phyloP scores from a whole-genome alignment of 2,888 invertebrate genomes.

The Gonocerus acuteangulatus region DNA sequence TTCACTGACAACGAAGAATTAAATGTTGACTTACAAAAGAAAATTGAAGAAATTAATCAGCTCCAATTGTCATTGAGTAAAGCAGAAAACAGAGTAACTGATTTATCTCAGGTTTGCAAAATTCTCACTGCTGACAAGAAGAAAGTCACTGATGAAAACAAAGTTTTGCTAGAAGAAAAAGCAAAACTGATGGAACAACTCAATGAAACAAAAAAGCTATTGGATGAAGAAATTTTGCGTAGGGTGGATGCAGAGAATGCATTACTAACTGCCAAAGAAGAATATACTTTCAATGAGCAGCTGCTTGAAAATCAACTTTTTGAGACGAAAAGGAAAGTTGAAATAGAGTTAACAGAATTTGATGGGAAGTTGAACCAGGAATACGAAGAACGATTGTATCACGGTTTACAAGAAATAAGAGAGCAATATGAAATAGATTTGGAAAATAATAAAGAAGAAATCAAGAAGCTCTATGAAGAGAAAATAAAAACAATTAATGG shows the following conservation, averaged over 20 bases:
- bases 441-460: slow-evolving; percentile 79
- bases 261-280: slow-evolving; percentile 83
- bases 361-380: slow-evolving; percentile 88
- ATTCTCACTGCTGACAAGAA: slow-evolving; percentile 67
- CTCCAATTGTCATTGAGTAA: slow-evolving; percentile 64
- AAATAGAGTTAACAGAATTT: slow-evolving; percentile 86
- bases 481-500: slow-evolving; percentile 65
- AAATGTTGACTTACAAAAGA: slow-evolving; percentile 44
- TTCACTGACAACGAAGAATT: slow-evolving; percentile 80
- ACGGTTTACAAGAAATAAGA: slow-evolving; percentile 81
- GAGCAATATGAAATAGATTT: slow-evolving; percentile 89
- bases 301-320: slow-evolving; percentile 52
- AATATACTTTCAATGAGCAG: slow-evolving; percentile 77
- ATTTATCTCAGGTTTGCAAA: slow-evolving; percentile 69
- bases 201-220: slow-evolving; percentile 73
- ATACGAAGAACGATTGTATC: slow-evolving; percentile 86
- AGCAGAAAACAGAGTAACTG: slow-evolving; percentile 61
- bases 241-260: slow-evolving; percentile 91
- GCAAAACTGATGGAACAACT: slow-evolving; percentile 69
- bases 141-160: slow-evolving; percentile 69
- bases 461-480: slow-evolving; percentile 75
- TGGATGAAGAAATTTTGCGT: slow-evolving; percentile 87
- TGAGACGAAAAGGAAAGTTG: slow-evolving; percentile 48
- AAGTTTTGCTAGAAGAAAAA: slow-evolving; percentile 71
- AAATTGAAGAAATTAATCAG: slow-evolving; percentile 9